These are phyloP conservation scores for Eupithecia pulchellata DNA, from an alignment of 2,888 invertebrate species.

Conservation along the genomic window DNA sequence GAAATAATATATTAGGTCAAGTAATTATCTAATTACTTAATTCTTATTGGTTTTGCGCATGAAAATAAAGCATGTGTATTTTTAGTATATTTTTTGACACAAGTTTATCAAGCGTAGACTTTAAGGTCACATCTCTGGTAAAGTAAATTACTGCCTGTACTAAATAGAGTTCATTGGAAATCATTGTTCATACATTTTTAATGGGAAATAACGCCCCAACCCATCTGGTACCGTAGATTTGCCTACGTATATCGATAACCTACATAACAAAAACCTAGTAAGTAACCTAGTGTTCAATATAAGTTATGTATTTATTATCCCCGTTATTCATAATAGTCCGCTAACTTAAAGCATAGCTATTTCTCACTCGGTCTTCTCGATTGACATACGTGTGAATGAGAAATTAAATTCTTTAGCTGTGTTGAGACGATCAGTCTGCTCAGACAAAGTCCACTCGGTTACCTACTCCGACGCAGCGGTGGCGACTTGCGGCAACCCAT, in stretches of 20 bases:
- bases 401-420: too few relatives aligned
- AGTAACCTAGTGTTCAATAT: not conserved
- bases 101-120: not conserved
- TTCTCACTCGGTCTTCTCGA: too few relatives aligned
- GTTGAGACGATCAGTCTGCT: too few relatives aligned
- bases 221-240: not conserved
- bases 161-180: not conserved
- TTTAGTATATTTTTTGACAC: not conserved
- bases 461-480: too few relatives aligned
- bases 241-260: not conserved
- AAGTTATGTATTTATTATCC: too few relatives aligned
- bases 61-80: not conserved
- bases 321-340: too few relatives aligned
- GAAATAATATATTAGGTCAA: not conserved
- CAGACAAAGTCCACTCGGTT: too few relatives aligned
- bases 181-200: constrained; percentile 2
- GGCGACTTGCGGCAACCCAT: too few relatives aligned
- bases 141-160: not conserved
- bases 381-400: too few relatives aligned
- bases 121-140: not conserved
- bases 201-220: not conserved
- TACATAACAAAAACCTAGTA: not conserved
- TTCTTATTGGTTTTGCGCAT: not conserved
- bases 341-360: too few relatives aligned
- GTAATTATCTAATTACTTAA: not conserved